A percentile compares a stretch with the other conserved stretches of the same genome.
These are phyloP conservation scores for Geophilus truncorum DNA, from an alignment of 2,888 invertebrate genomes.

Conservation along the genomic window DNA sequence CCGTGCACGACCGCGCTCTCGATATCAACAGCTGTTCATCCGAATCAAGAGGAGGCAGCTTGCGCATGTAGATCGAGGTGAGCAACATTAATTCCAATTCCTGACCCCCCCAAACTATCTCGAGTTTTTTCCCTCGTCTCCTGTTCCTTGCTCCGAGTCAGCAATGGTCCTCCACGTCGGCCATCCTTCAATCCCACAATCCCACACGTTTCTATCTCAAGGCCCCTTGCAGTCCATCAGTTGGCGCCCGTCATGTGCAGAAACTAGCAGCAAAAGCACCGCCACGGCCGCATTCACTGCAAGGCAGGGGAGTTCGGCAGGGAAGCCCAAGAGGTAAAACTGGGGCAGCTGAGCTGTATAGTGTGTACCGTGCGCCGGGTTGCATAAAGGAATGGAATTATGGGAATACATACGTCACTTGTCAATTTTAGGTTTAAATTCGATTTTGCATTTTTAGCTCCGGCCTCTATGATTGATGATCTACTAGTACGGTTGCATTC, in stretches of 20 bases:
- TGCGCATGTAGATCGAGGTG: neutral
- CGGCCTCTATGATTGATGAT: neutral
- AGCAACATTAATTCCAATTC: neutral
- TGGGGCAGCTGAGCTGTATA: neutral
- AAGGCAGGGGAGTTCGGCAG: neutral
- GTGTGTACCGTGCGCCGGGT: neutral
- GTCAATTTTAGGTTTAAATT: neutral
- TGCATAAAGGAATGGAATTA: neutral
- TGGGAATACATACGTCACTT: neutral
- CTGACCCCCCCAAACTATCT: neutral
- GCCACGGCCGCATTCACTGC: conserved; percentile 8
- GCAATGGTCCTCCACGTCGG: neutral
- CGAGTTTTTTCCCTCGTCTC: neutral
- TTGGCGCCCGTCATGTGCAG: conserved; percentile 13
- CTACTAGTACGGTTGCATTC: neutral
- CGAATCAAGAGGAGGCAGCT: neutral
- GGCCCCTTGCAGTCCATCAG: conserved; percentile 8
- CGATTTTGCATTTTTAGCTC: neutral
- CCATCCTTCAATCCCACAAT: conserved; percentile 15
- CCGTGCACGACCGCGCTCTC: neutral
- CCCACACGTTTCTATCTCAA: neutral
- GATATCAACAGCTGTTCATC: conserved; percentile 6
- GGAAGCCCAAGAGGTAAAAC: conserved; percentile 15
- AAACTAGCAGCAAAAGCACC: conserved; percentile 10
- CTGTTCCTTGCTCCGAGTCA: neutral